Evolutionary conservation across 2,797 vertebrate species (phyloP).

Genomic region (Cottoperca gobio): DNA sequence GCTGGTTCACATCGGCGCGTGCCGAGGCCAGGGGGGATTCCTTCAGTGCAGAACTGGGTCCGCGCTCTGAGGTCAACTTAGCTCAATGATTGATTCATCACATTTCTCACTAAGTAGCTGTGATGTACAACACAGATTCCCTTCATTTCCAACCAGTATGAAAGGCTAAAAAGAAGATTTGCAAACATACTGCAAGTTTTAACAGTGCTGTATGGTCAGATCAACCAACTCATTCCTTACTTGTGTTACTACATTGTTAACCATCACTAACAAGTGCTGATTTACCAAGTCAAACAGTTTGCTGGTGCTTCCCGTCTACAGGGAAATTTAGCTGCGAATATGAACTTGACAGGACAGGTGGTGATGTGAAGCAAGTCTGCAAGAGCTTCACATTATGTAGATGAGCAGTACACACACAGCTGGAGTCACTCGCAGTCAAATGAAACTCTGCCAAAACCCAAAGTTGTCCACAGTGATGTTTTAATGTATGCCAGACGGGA

Average conservation of each 20-base stretch:
- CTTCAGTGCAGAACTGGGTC: slow-evolving; percentile 25
- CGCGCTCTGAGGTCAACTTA: slow-evolving; percentile 55
- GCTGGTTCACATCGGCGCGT: slow-evolving; percentile 67
- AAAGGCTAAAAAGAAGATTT: not conserved
- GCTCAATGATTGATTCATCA: slow-evolving; percentile 62
- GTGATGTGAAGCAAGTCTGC: slow-evolving; percentile 20
- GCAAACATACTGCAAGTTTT: not conserved
- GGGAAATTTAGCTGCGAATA: not conserved
- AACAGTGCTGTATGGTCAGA: not conserved
- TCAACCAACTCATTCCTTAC: not conserved
- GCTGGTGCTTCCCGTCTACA: not conserved
- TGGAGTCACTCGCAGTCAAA: slow-evolving; percentile 27
- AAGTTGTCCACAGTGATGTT: slow-evolving; percentile 21
- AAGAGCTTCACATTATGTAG: slow-evolving; percentile 26
- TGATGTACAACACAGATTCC: slow-evolving; percentile 42
- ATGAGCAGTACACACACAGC: slow-evolving; percentile 26
- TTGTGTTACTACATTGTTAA: not conserved
- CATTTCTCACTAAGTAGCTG: slow-evolving; percentile 51
- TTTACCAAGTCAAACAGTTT: not conserved
- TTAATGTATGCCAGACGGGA: slow-evolving; percentile 18
- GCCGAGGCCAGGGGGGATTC: slow-evolving; percentile 51
- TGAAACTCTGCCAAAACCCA: slow-evolving; percentile 24
- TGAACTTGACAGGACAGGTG: slow-evolving; percentile 31
- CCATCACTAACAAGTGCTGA: not conserved
- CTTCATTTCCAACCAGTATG: slow-evolving; percentile 23